Evolutionary conservation across 2,113 vertebrate species (phyloP).

Genomic region (Ammodytes marinus): DNA sequence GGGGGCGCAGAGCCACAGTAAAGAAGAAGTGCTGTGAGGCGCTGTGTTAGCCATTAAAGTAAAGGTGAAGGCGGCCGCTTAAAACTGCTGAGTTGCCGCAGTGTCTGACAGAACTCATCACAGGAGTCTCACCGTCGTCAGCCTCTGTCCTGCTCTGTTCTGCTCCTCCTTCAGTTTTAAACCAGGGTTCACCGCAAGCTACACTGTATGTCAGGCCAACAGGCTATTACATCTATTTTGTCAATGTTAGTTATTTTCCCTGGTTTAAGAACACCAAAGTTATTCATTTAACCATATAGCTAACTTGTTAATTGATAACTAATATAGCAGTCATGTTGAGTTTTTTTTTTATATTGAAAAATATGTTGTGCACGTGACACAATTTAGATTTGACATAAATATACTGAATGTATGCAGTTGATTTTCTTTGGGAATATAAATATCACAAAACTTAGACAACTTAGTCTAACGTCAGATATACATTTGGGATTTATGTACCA

Average conservation of each 20-base stretch:
- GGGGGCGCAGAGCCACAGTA: neutral
- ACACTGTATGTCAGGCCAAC: neutral
- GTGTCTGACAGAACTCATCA: constrained; percentile 30
- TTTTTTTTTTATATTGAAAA: too few relatives aligned
- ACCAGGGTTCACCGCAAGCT: constrained; percentile 23
- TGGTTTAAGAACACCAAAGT: neutral
- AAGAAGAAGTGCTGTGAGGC: constrained; percentile 27
- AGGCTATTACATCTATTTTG: neutral
- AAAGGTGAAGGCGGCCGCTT: constrained; percentile 45
- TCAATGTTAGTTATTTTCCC: neutral
- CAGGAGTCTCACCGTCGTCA: constrained; percentile 14
- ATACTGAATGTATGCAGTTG: too few relatives aligned
- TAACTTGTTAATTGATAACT: too few relatives aligned
- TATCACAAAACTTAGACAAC: too few relatives aligned
- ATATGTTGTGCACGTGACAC: too few relatives aligned
- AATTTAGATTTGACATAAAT: too few relatives aligned
- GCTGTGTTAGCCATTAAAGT: constrained; percentile 21
- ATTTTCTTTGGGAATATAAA: too few relatives aligned
- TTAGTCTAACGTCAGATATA: too few relatives aligned
- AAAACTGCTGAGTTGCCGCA: constrained; percentile 66
- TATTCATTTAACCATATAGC: neutral
- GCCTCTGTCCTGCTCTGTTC: neutral
- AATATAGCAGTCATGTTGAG: too few relatives aligned
- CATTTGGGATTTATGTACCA: too few relatives aligned
- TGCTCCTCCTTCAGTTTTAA: constrained; percentile 2